phyloP scores from a whole-genome alignment of 1,140 invertebrate species.

The Littorina saxatilis region DNA sequence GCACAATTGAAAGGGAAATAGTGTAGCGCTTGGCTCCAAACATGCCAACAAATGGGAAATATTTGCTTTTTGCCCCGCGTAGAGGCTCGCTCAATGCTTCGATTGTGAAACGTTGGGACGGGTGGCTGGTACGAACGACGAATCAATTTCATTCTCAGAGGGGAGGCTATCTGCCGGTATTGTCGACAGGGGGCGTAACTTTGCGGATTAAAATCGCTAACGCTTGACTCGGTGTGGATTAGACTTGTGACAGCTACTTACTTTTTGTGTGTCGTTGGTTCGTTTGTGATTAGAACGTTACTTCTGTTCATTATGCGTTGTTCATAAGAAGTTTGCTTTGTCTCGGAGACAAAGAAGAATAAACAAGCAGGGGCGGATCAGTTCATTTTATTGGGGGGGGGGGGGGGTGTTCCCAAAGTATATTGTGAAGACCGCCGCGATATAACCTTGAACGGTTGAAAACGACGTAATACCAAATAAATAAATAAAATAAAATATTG shows the following conservation, averaged over 20 bases:
- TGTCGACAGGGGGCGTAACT: slow-evolving; percentile 12
- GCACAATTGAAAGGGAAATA: neutral
- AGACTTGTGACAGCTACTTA: slow-evolving; percentile 11
- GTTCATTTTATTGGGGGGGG: too few relatives aligned
- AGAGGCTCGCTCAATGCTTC: slow-evolving; percentile 7
- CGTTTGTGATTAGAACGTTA: neutral
- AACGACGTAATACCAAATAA: too few relatives aligned
- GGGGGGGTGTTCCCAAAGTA: too few relatives aligned
- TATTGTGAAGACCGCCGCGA: too few relatives aligned
- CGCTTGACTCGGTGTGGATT: neutral
- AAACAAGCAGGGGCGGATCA: neutral
- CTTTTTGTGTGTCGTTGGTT: neutral
- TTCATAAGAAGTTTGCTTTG: too few relatives aligned
- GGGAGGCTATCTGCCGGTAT: slow-evolving; percentile 11
- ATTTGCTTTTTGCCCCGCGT: slow-evolving; percentile 26
- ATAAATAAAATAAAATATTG: too few relatives aligned
- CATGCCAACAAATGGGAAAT: slow-evolving; percentile 41
- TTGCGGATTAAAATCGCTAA: neutral
- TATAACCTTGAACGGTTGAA: too few relatives aligned
- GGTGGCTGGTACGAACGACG: slow-evolving; percentile 21
- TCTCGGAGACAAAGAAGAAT: neutral
- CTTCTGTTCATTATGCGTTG: neutral
- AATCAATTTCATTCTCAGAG: slow-evolving; percentile 39
- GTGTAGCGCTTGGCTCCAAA: slow-evolving; percentile 3
- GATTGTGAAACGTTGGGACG: neutral